Base-by-base conservation (phyloP, 2,797 vertebrate genomes). In the Otolemur crassicaudatus region DNA sequence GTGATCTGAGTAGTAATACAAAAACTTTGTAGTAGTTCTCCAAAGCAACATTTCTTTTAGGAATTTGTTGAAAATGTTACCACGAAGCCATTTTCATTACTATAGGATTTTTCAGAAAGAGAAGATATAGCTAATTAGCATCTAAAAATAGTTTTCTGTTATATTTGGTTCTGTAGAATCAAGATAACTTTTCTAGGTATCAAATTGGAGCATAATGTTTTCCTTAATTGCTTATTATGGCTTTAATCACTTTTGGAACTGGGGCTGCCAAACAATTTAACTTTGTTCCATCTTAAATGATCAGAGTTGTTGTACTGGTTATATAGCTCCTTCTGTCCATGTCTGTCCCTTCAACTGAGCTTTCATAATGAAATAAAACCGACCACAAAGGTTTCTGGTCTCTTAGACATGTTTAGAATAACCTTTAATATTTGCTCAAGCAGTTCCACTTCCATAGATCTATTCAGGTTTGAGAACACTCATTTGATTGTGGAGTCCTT, bases 401-500 rank as follows among this genome's bases (percentile, higher is more conserved):
- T 93, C 63, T 53, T 79, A 77, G 70, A 34, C 12, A 9, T 91
- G 65, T 87, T 87, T 87, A 85, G 22, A 86, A 25, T 96, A 84
- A 97, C 91, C 73, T 95, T 90, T 97, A 83, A 96, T 91, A 76
- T 98, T 96, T 97, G 90, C 96, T 97, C 69, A 88, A 98, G 98
- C 92, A 96, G 97, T 98, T 98, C 98, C 97, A 72, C 95, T 88
- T 97, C 84, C 91, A 20, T 90, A 96, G 97, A 98, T 90, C 86
- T 97, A 10, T 96, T 97, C 96, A 97, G 97, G 63, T 91, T 46
- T 97, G 94, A 96, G 98, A 98, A 90, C 95, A 46, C 82, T 94
- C 97, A 67, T 95, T 94, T 98, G 98, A 89, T 94, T 97, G 83
- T 97, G 98, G 98, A 98, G 91, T 80, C 97, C 96, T 97, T 95